phyloP scores from a whole-genome alignment of 2,797 vertebrate genomes.

The Poecile montanus region DNA sequence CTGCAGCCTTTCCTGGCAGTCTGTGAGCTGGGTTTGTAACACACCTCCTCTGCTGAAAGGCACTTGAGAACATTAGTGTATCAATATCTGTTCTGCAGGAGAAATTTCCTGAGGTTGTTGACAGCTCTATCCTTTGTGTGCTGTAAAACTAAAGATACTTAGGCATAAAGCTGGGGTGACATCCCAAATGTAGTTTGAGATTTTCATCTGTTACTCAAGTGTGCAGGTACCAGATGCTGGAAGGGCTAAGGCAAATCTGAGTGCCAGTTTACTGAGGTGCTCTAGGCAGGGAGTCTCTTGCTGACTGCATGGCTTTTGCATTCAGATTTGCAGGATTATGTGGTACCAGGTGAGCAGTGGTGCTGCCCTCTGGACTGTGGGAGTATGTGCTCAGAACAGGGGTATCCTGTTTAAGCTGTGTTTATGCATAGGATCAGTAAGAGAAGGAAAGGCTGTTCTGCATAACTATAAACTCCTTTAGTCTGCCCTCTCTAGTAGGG shows the following conservation, averaged over 20 bases:
- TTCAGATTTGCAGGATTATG: not conserved
- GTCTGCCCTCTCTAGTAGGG: not conserved
- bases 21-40: not conserved
- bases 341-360: not conserved
- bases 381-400: not conserved
- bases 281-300: rapidly evolving
- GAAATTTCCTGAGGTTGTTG: not conserved
- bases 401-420: not conserved
- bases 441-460: not conserved
- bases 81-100: not conserved
- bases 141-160: not conserved
- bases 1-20: not conserved
- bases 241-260: not conserved
- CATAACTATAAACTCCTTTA: not conserved
- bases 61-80: not conserved
- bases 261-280: not conserved
- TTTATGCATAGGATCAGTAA: not conserved
- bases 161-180: not conserved
- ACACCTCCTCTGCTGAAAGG: not conserved
- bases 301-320: not conserved
- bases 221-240: not conserved
- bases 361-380: not conserved
- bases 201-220: not conserved
- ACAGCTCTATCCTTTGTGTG: not conserved
- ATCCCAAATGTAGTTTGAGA: not conserved